phyloP scores from a whole-genome alignment of 2,888 invertebrate species.

The Nudaria mundana region DNA sequence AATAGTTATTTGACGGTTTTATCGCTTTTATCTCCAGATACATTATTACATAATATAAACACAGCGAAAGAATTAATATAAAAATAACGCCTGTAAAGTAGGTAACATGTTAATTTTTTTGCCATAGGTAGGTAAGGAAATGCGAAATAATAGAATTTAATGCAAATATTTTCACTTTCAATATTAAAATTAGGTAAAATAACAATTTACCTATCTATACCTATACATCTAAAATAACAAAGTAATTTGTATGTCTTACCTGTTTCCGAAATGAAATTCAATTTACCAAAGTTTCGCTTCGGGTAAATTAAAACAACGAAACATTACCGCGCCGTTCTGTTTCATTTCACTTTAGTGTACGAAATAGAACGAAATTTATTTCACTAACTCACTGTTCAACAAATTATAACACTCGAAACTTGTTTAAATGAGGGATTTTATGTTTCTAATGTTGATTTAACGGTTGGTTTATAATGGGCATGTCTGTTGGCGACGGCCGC shows the following conservation, averaged over 20 bases:
- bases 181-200: too few relatives aligned
- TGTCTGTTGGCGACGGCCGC: slow-evolving; percentile 35
- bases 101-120: too few relatives aligned
- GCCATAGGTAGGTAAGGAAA: too few relatives aligned
- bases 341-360: slow-evolving; percentile 57
- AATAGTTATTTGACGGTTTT: slow-evolving; percentile 15
- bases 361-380: slow-evolving; percentile 27
- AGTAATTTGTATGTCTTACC: slow-evolving; percentile 24
- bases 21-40: slow-evolving; percentile 12
- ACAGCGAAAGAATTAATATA: too few relatives aligned
- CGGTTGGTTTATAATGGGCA: slow-evolving; percentile 53
- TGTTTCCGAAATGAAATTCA: slow-evolving; percentile 30
- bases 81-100: too few relatives aligned
- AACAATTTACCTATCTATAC: too few relatives aligned
- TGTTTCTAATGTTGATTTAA: slow-evolving; percentile 51
- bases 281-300: slow-evolving; percentile 40
- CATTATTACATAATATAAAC: not conserved
- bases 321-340: slow-evolving; percentile 58
- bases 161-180: too few relatives aligned
- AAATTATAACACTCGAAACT: slow-evolving; percentile 41
- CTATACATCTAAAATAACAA: not conserved
- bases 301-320: slow-evolving; percentile 52
- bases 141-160: too few relatives aligned
- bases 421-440: slow-evolving; percentile 40
- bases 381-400: slow-evolving; percentile 47